Conservation (phyloP, 1,140 invertebrate genomes). For the Tetramorium simillimum region DNA sequence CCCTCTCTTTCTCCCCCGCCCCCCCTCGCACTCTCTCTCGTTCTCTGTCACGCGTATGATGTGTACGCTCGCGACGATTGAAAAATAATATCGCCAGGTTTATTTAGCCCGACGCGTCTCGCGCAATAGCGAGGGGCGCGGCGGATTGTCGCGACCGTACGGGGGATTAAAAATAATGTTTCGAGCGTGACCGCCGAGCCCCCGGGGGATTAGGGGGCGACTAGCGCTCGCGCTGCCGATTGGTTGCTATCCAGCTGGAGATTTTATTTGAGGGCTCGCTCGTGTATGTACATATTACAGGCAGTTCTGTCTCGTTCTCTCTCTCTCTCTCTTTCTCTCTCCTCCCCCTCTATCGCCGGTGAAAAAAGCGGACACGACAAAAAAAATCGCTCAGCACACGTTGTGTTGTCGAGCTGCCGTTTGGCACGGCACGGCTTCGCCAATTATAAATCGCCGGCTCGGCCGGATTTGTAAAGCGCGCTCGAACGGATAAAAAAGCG, state of each 20-base stretch:
- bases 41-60: constrained; percentile 28
- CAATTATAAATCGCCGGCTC: constrained; percentile 60
- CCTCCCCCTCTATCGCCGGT: background rate
- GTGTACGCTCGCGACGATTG: constrained; percentile 76
- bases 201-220: constrained; percentile 63
- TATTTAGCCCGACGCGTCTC: constrained; percentile 79
- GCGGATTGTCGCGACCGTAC: constrained; percentile 71
- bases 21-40: background rate
- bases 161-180: constrained; percentile 84
- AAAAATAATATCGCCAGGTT: constrained; percentile 84
- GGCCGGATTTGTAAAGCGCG: constrained; percentile 54
- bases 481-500: constrained; percentile 34
- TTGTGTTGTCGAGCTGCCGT: constrained; percentile 61
- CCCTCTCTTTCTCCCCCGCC: background rate
- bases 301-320: constrained; percentile 22
- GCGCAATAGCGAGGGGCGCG: constrained; percentile 66
- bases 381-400: constrained; percentile 50
- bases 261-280: constrained; percentile 61
- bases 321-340: background rate
- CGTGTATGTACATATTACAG: constrained; percentile 60
- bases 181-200: constrained; percentile 79
- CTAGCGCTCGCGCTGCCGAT: constrained; percentile 48
- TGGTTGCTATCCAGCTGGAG: constrained; percentile 60
- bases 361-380: constrained; percentile 52
- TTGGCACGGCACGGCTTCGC: constrained; percentile 56